Evolutionary conservation across 1,140 invertebrate species (phyloP).

Genomic region (Drosophila ficusphila): DNA sequence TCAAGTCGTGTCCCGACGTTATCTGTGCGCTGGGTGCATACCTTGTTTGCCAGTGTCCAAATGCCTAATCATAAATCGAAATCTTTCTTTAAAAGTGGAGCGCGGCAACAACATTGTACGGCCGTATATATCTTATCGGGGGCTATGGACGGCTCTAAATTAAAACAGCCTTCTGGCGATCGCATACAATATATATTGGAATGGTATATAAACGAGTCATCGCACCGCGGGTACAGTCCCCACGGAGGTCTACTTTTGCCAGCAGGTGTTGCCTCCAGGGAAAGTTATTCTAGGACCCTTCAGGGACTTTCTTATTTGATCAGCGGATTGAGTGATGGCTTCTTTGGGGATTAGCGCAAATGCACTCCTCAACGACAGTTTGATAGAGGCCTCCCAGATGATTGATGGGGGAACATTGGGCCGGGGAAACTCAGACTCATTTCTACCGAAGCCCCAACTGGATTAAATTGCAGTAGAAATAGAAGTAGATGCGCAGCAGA

Average conservation of each 20-base stretch:
- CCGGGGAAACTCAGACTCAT: neutral
- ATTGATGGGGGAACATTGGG: slow-evolving; percentile 12
- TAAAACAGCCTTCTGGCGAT: slow-evolving; percentile 50
- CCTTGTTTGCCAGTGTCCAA: slow-evolving; percentile 68
- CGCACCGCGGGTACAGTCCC: slow-evolving; percentile 25
- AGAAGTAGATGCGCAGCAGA: slow-evolving; percentile 57
- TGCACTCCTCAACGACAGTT: neutral
- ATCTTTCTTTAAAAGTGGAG: slow-evolving; percentile 75
- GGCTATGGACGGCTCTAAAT: slow-evolving; percentile 63
- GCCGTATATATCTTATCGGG: slow-evolving; percentile 67
- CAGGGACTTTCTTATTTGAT: neutral
- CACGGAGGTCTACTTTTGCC: neutral
- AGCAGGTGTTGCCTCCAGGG: slow-evolving; percentile 11
- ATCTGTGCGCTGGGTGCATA: slow-evolving; percentile 50
- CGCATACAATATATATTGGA: slow-evolving; percentile 64
- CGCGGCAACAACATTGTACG: slow-evolving; percentile 42
- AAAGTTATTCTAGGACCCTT: neutral
- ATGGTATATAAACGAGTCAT: slow-evolving; percentile 55
- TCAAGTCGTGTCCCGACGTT: slow-evolving; percentile 29
- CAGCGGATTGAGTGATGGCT: slow-evolving; percentile 23
- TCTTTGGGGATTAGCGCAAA: neutral
- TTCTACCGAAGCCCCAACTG: neutral
- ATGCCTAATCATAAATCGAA: slow-evolving; percentile 73
- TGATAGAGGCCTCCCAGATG: slow-evolving; percentile 7
- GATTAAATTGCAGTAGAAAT: slow-evolving; percentile 29